Evolutionary conservation across 2,888 invertebrate species (phyloP).

Genomic region (Molorchus minor): DNA sequence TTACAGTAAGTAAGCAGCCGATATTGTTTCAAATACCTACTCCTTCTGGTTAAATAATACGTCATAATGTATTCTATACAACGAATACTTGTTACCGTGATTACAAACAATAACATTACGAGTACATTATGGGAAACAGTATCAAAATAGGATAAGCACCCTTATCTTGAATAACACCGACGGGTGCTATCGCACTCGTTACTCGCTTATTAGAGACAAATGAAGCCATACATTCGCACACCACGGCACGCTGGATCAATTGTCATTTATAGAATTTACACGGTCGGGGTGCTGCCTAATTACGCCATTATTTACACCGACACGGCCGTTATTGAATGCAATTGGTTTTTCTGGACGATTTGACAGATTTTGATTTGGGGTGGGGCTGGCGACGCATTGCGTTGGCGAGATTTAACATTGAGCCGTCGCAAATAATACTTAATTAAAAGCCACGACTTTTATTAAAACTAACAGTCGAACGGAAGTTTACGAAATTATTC

Average conservation of each 20-base stretch:
- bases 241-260: slow-evolving; percentile 43
- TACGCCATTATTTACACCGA: slow-evolving; percentile 34
- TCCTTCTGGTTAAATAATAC: too few relatives aligned
- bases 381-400: too few relatives aligned
- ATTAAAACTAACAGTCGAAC: too few relatives aligned
- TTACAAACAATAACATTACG: slow-evolving; percentile 7
- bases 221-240: slow-evolving; percentile 41
- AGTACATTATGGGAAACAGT: slow-evolving; percentile 35
- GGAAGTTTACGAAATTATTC: too few relatives aligned
- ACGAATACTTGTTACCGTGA: background rate
- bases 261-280: slow-evolving; percentile 47
- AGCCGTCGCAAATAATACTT: too few relatives aligned
- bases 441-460: too few relatives aligned
- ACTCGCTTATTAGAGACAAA: slow-evolving; percentile 52
- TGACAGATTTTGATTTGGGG: slow-evolving; percentile 18
- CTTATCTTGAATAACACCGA: slow-evolving; percentile 37
- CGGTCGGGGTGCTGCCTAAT: slow-evolving; percentile 46
- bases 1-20: too few relatives aligned
- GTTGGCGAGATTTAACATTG: too few relatives aligned
- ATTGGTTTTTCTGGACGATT: slow-evolving; percentile 32
- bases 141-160: slow-evolving; percentile 47
- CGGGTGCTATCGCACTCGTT: slow-evolving; percentile 47
- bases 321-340: slow-evolving; percentile 27
- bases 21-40: too few relatives aligned
- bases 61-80: too few relatives aligned